These are phyloP conservation scores for Dendronephthya gigantea DNA, from an alignment of 64 coral and sea anemone species.

Conservation along the genomic window DNA sequence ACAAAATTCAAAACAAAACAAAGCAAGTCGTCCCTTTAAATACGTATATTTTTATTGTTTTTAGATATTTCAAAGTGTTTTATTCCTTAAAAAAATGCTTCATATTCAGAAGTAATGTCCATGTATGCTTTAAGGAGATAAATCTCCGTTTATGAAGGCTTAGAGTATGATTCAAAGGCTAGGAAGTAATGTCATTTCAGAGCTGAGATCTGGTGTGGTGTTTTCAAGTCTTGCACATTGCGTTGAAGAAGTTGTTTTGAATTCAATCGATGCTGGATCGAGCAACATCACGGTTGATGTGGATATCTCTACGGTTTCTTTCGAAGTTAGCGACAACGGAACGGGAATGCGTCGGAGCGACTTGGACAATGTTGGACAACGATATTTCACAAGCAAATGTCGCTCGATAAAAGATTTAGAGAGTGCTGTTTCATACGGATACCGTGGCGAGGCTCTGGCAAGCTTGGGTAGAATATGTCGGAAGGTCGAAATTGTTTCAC, in stretches of 20 bases:
- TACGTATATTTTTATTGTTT: background rate
- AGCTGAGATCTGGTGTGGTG: conserved; percentile 72
- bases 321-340: conserved; percentile 79
- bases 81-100: background rate
- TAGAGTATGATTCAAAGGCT: conserved; percentile 62
- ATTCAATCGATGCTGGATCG: conserved; percentile 75
- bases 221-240: conserved; percentile 71
- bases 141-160: background rate
- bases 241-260: conserved; percentile 81
- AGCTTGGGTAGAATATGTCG: conserved; percentile 63
- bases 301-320: conserved; percentile 54
- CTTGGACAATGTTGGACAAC: conserved; percentile 51
- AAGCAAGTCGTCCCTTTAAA: background rate
- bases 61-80: background rate
- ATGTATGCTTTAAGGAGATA: background rate
- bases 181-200: conserved; percentile 54
- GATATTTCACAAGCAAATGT: conserved; percentile 91
- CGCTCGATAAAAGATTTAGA: conserved; percentile 57
- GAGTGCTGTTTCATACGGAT: conserved; percentile 52
- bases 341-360: conserved; percentile 46
- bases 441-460: conserved; percentile 81
- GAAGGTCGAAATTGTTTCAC: conserved; percentile 65
- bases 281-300: conserved; percentile 58
- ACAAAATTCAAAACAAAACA: background rate
- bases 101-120: background rate